Evolutionary conservation across 2,888 invertebrate genomes (phyloP), one percentile per base, ranked within the genome.

Genomic region (Tipula vernalis): DNA sequence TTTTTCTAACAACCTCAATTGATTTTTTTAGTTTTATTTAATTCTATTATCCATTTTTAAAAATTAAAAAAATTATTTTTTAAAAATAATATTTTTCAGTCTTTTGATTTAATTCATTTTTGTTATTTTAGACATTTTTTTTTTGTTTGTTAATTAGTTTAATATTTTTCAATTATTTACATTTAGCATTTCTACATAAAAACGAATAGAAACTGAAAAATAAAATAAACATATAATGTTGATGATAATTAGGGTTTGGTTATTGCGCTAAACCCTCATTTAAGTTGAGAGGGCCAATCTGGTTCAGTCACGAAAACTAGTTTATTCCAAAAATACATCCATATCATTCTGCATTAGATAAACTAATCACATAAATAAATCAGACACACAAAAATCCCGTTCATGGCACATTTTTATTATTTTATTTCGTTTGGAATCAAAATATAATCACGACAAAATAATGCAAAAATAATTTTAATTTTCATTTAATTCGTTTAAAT

Each of bases 101-200:
- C 71, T 71, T 71, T 71, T 71, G 71, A 71, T 71, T 71, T 71
- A 71, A 71, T 71, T 71, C 71, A 71, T 71, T 71, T 71, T 71
- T 71, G 71, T 71, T 71, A 71, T 71, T 71, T 71, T 71, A 71
- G 71, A 18, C 18, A 71, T 71, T 71, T 71, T 28, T 28, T 28
- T 28, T 28, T 28, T 28, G 28, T 28, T 71, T 18, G 71, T 71
- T 71, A 71, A 28, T 71, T 71, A 71, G 8, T 71, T 71, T 28
- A 71, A 28, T 71, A 71, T 71, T 71, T 71, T 71, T 71, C 28
- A 18, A 71, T 71, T 71, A 71, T 71, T 71, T 71, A 71, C 71
- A 71, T 71, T 57, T 71, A 18, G 8, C 28, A 71, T 71, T 71
- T 71, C 28, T 71, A 71, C 28, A 71, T 71, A 71, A 71, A 71